phyloP scores from a whole-genome alignment of 2,113 vertebrate genomes.

The Psammodynastes pulverulentus region DNA sequence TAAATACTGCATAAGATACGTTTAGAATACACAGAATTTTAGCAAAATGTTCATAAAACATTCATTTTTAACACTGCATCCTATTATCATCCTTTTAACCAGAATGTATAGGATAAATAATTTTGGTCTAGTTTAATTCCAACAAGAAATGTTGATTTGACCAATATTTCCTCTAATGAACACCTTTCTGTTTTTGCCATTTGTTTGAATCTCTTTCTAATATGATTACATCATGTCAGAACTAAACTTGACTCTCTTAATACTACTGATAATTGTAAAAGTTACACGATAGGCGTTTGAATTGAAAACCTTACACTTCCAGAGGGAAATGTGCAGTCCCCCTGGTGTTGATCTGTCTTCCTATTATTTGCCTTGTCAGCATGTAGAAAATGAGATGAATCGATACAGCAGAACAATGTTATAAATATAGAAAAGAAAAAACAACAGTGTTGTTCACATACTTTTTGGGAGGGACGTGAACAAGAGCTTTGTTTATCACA shows the following conservation, averaged over 20 bases:
- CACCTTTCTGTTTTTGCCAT: not conserved
- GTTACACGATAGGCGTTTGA: not conserved
- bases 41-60: not conserved
- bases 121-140: not conserved
- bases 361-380: not conserved
- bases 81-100: not conserved
- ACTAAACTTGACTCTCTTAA: conserved; percentile 15
- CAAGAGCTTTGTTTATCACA: conserved; percentile 49
- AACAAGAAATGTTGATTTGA: not conserved
- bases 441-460: conserved; percentile 1
- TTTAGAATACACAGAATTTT: not conserved
- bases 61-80: not conserved
- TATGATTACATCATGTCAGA: not conserved
- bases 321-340: conserved; percentile 15
- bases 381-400: not conserved
- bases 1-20: not conserved
- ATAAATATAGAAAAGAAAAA: not conserved
- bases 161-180: not conserved
- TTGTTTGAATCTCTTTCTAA: not conserved
- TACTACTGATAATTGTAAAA: not conserved
- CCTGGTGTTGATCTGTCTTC: not conserved
- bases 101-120: not conserved
- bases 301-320: conserved; percentile 12
- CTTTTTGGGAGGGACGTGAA: conserved; percentile 17
- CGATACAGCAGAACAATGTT: not conserved